Evolutionary conservation across 2,113 vertebrate species (phyloP).

Genomic region (Nothoprocta perdicaria): DNA sequence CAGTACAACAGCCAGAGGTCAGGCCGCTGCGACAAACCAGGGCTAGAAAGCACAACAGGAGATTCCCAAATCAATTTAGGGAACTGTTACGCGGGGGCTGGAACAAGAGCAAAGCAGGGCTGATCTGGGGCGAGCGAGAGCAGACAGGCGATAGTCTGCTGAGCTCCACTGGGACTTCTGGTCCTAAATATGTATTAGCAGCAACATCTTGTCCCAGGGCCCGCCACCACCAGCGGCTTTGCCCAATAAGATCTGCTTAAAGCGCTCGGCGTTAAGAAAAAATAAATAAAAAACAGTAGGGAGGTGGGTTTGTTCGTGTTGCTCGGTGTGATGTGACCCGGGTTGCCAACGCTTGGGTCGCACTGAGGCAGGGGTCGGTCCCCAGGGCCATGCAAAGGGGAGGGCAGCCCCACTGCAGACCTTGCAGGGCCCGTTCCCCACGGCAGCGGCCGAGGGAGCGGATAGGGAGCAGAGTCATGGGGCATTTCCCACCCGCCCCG

Average conservation of each 20-base stretch:
- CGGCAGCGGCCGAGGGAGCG: rapidly evolving
- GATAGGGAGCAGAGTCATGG: rapidly evolving
- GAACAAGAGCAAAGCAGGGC: constrained; percentile 1
- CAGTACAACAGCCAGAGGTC: neutral
- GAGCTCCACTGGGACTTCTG: constrained; percentile 21
- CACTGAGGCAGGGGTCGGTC: neutral
- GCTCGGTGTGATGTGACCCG: neutral
- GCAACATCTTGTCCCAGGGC: neutral
- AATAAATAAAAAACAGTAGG: neutral
- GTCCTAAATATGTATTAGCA: constrained; percentile 33
- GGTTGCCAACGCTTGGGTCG: neutral
- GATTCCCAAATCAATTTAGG: constrained; percentile 44
- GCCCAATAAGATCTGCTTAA: neutral
- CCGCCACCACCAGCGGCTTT: neutral
- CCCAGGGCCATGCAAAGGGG: neutral
- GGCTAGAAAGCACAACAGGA: constrained; percentile 51
- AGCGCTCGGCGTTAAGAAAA: neutral
- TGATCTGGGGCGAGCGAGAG: neutral
- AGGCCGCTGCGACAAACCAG: neutral
- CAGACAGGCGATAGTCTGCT: neutral
- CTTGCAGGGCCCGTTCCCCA: neutral
- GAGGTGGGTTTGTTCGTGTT: neutral
- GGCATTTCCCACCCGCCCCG: neutral
- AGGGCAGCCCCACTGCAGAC: neutral
- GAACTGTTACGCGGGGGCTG: constrained; percentile 6